These are phyloP conservation scores for Gobius niger DNA, from an alignment of 2,113 vertebrate genomes.

Conservation along the genomic window DNA sequence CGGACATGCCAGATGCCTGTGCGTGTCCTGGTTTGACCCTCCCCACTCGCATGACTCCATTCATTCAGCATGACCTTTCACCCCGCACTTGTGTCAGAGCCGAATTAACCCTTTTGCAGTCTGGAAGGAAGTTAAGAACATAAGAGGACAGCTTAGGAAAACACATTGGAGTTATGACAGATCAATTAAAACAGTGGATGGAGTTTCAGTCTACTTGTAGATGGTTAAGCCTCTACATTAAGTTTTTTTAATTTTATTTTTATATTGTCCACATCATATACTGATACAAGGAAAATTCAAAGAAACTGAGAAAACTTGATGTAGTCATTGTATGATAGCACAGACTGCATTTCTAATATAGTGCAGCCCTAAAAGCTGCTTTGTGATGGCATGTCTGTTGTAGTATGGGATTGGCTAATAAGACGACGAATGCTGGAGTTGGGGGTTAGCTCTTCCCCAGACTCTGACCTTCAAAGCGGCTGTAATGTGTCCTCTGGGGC, in stretches of 20 bases:
- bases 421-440: conserved; percentile 45
- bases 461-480: conserved; percentile 60
- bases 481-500: conserved; percentile 61
- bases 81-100: conserved; percentile 39
- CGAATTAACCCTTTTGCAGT: conserved; percentile 47
- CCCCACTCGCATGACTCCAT: conserved; percentile 53
- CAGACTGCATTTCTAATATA: background rate
- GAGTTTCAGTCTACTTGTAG: background rate
- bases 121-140: background rate
- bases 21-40: conserved; percentile 46
- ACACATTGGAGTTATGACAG: conserved; percentile 3
- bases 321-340: too few relatives aligned
- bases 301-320: too few relatives aligned
- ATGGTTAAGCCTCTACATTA: background rate
- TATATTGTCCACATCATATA: background rate
- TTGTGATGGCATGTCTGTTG: conserved; percentile 35
- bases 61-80: conserved; percentile 58
- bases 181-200: background rate
- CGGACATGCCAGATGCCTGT: conserved; percentile 53
- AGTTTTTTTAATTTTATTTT: background rate
- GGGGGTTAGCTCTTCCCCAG: conserved; percentile 45
- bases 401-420: conserved; percentile 46
- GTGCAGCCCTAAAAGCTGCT: background rate
- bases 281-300: too few relatives aligned
- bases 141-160: background rate